Evolutionary conservation across 1,140 invertebrate species (phyloP).

Genomic region (Caenorhabditis remanei): DNA sequence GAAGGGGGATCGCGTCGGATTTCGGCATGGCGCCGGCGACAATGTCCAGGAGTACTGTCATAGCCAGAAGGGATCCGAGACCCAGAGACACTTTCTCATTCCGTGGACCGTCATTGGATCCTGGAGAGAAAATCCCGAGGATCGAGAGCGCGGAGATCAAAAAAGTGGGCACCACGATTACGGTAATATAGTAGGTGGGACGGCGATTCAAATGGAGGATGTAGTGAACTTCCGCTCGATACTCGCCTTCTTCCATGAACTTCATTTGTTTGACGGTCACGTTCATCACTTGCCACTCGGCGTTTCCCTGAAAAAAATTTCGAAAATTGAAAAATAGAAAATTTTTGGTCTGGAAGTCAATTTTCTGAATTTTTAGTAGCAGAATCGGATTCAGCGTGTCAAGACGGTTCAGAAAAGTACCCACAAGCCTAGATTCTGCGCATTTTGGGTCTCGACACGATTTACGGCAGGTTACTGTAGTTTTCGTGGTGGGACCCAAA

Average conservation of each 20-base stretch:
- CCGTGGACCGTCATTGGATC: conserved; percentile 73
- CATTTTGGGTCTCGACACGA: too few relatives aligned
- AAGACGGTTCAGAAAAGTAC: too few relatives aligned
- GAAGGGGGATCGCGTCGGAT: conserved; percentile 74
- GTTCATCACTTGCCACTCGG: conserved; percentile 74
- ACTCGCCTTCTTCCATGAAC: conserved; percentile 71
- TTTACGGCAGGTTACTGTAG: too few relatives aligned
- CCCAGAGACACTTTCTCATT: conserved; percentile 75
- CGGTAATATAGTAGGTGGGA: conserved; percentile 75
- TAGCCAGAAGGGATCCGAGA: conserved; percentile 71
- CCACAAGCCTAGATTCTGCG: too few relatives aligned
- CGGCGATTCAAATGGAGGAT: conserved; percentile 73
- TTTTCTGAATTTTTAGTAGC: too few relatives aligned
- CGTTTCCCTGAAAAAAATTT: conserved; percentile 72
- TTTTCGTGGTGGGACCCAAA: too few relatives aligned
- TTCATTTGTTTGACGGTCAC: conserved; percentile 73
- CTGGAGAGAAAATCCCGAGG: conserved; percentile 75
- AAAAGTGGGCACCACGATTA: conserved; percentile 76
- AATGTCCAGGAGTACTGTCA: conserved; percentile 74
- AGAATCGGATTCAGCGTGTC: too few relatives aligned
- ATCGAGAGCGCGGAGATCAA: conserved; percentile 74
- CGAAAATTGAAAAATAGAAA: too few relatives aligned
- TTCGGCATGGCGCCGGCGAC: conserved; percentile 76
- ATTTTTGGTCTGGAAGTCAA: too few relatives aligned
- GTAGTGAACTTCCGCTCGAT: conserved; percentile 69